phyloP scores from a whole-genome alignment of 2,797 vertebrate genomes.

The Alouatta caraya region DNA sequence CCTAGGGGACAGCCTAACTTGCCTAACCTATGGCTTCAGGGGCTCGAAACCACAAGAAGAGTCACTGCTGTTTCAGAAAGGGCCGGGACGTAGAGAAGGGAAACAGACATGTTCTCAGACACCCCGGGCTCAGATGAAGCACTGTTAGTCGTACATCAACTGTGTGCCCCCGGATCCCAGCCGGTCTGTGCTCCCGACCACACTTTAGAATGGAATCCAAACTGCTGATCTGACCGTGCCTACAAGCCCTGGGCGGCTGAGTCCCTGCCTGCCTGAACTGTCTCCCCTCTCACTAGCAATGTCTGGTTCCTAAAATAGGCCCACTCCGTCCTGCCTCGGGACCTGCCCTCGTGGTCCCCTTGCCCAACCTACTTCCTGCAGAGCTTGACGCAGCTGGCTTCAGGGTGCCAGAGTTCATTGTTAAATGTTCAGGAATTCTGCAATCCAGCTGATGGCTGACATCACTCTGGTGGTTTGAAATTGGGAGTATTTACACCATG shows the following conservation, averaged over 20 bases:
- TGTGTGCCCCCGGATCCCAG: accelerated
- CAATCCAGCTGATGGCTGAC: background rate
- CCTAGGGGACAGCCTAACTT: background rate
- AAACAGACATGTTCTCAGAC: background rate
- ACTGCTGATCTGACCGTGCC: accelerated
- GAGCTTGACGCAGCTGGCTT: background rate
- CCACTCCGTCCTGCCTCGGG: background rate
- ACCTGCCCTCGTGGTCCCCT: background rate
- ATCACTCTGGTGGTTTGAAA: background rate
- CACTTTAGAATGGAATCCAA: background rate
- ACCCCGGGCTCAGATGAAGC: background rate
- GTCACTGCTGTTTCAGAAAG: background rate
- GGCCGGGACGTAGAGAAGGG: background rate
- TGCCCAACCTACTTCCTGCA: background rate
- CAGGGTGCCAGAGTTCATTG: background rate
- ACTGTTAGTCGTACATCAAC: background rate
- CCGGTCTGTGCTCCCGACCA: accelerated
- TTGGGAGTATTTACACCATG: background rate
- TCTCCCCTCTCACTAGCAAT: too few relatives aligned
- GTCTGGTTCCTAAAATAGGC: background rate
- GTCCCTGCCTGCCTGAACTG: background rate
- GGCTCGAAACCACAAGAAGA: background rate
- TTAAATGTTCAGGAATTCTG: background rate
- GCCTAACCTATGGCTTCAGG: too few relatives aligned
- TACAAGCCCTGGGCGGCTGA: background rate